Evolutionary conservation across 2,797 vertebrate species (phyloP), one percentile per base, ranked within the genome.

Genomic region (Falco cherrug): DNA sequence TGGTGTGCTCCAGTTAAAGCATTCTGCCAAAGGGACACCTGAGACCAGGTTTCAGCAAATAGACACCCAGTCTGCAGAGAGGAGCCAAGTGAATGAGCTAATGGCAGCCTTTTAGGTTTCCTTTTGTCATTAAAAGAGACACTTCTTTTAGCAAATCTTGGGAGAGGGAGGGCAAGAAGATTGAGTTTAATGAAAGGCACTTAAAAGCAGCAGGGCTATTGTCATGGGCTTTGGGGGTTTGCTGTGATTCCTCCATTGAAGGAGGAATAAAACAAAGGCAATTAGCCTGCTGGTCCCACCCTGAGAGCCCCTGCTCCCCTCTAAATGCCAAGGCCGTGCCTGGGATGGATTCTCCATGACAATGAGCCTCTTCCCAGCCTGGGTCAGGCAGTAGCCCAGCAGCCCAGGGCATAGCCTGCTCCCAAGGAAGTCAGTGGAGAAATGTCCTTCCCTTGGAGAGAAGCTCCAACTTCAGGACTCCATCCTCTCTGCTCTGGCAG

Each of bases 71-170:
- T 54, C 86, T 70, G 81, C 63, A 28, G 64, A 61, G 71, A 69
- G 87, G 65, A 87, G 67, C 74, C 71, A 22, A 75, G 70, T 50
- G 75, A 95, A 89, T 11, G 69, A 84, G 65, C 45, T 91, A 50
- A 89, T 81, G 84, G 90, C 90, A 93, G 95, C 88, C 79, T 93
- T 96, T 96, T 88, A 50, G 84, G 24, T 63, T 90, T 87, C 83
- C 84, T 92, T 96, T 97, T 97, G 95, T 97, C 93, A 93, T 79
- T 91, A 37, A 95, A 95, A 91, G 74, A 84, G 91, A 29, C 56
- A 73, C 31, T 57, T 90, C 85, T 75, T 94, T 67, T 33, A 91
- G 80, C 57, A 95, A 22, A 74, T 51, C 45, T 79, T 65, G 77
- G 54, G 88, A 97, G 74, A 88, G 61, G 56, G 75, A 81, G 65